phyloP scores from a whole-genome alignment of 1,140 invertebrate species.

The Cyclargus thomasi region DNA sequence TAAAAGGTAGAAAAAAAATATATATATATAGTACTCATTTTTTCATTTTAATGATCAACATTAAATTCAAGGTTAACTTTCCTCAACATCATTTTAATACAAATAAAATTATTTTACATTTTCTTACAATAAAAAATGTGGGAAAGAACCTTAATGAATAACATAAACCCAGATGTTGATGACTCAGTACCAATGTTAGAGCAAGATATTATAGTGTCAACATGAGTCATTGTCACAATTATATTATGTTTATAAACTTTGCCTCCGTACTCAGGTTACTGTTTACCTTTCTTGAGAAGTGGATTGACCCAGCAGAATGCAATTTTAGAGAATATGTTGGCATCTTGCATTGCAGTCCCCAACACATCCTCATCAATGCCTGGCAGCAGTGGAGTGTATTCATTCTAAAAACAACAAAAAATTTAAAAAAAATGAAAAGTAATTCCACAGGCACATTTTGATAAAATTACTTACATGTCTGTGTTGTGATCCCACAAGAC shows the following conservation, averaged over 20 bases:
- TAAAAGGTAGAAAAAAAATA: no score
- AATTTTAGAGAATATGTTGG: conserved; percentile 82
- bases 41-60: no score
- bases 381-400: conserved; percentile 78
- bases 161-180: background rate
- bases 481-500: conserved; percentile 72
- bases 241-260: background rate
- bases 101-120: no score
- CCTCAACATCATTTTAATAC: no score
- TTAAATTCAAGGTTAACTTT: no score
- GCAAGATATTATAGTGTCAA: background rate
- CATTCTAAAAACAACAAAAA: conserved; percentile 51
- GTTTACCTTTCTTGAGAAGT: conserved; percentile 86
- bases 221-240: background rate
- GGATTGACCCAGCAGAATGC: conserved; percentile 92
- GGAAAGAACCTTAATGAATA: background rate
- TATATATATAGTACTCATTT: no score
- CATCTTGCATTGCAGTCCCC: conserved; percentile 87
- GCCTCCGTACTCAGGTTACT: background rate
- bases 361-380: conserved; percentile 78
- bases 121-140: no score
- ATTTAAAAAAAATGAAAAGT: conserved; percentile 2
- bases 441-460: background rate
- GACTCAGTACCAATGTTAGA: background rate
- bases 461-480: conserved; percentile 65